Base-by-base conservation (phyloP, 2,888 invertebrate species). In the Nephrocerus scutellatus region DNA sequence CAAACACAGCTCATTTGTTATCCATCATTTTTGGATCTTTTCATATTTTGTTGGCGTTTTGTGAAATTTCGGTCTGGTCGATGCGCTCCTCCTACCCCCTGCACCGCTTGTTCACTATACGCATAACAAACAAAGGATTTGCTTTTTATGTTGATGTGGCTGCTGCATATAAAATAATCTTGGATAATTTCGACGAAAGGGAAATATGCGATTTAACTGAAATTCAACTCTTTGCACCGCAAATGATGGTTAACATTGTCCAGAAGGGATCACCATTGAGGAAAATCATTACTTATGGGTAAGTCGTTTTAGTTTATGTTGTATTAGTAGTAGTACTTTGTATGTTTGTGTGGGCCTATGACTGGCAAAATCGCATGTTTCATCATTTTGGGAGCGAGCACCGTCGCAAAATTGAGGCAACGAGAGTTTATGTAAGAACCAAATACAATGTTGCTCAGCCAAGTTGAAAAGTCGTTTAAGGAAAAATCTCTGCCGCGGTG, bases 71-170 rank as follows among this genome's bases (percentile, higher is more conserved):
- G 23, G 18, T 18, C 18, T 43, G 42, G 42, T 30, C n/a, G n/a
- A n/a, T n/a, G n/a, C n/a, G n/a, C n/a, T n/a, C n/a, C n/a, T n/a
- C n/a, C n/a, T n/a, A n/a, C n/a, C n/a, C n/a, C n/a, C n/a, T n/a
- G n/a, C n/a, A n/a, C n/a, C n/a, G n/a, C n/a, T n/a, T n/a, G n/a
- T n/a, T n/a, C n/a, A n/a, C n/a, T n/a, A n/a, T n/a, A n/a, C n/a
- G n/a, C n/a, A n/a, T n/a, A 25, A 9, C 29, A 24, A 28, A 36
- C 20, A 43, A 25, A 66, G 79, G 76, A 3, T 83, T 77, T 55
- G 84, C 83, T 1, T 82, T 79, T 60, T 79, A 82, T 53, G 74
- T 80, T 5, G 82, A 83, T 59, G 75, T 74, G 1, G 74, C 77
- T 1, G 74, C 74, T 1, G 82, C 78, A 2, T 84, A 83, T 60